Evolutionary conservation across 2,888 invertebrate species (phyloP).

Genomic region (Caenorhabditis panamensis): DNA sequence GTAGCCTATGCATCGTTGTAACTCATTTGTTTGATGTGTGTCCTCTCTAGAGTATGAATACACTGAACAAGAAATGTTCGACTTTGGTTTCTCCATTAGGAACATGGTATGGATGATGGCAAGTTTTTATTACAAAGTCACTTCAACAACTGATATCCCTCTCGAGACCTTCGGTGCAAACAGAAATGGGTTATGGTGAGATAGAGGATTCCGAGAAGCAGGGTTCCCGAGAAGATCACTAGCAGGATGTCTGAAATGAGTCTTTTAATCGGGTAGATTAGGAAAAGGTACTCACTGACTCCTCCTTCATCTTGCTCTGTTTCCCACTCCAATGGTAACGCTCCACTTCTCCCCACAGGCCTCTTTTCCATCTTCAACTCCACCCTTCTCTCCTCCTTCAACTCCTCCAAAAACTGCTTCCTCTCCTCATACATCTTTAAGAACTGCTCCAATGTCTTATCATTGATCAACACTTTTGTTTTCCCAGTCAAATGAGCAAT

Average conservation of each 20-base stretch:
- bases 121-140: not conserved
- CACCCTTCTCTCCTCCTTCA: conserved; percentile 7
- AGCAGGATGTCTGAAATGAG: conserved; percentile 49
- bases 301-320: conserved; percentile 7
- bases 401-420: not conserved
- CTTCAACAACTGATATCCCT: conserved; percentile 41
- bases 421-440: conserved; percentile 1
- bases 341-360: too few species aligned
- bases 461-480: not conserved
- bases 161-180: conserved; percentile 26
- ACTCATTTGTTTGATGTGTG: too few species aligned
- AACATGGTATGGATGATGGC: too few species aligned
- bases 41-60: too few species aligned
- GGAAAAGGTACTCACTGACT: conserved; percentile 23
- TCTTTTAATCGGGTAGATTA: too few species aligned
- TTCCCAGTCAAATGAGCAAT: not conserved
- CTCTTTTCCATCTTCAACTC: not conserved
- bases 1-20: too few species aligned
- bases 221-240: conserved; percentile 27
- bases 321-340: not conserved
- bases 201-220: conserved; percentile 29
- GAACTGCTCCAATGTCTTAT: not conserved
- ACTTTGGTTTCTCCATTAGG: too few species aligned
- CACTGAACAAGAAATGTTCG: too few species aligned
- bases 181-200: conserved; percentile 36